Base-by-base conservation (phyloP, 1,140 invertebrate genomes). In the Drosophila kohkoa region DNA sequence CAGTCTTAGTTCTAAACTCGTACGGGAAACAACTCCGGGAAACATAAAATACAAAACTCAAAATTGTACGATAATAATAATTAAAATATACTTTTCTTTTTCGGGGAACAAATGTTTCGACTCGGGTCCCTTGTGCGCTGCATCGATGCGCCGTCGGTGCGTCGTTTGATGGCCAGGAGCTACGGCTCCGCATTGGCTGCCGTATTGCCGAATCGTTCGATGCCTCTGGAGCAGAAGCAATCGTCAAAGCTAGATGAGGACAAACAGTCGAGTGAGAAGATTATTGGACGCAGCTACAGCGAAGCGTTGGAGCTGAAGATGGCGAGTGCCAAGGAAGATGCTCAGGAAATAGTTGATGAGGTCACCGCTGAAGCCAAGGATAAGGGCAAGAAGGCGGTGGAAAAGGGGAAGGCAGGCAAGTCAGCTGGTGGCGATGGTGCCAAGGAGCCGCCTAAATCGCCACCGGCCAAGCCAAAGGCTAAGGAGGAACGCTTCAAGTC, bases 401-500 rank as follows among this genome's bases (percentile, higher is more conserved):
- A 20, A 8, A 46, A 30, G 10, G 48, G 11, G n/a, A 41, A 52
- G 10, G 20, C 41, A 2, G 13, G n/a, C 38, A 55, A 66, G 11
- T 13, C 10, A 1, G 32, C 32, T 25, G 48, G 20, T 1, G 30
- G 16, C 13, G 35, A 64, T 20, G 1, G 28, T 1, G 1, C 43
- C 3, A 38, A 64, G 41, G 41, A 5, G 0, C 20, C 66, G 2
- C n/a, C 32, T 1, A 32, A 52, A 1, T 5, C 11, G 2, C 30
- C 62, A 4, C 6, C 28, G 7, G 1, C 7, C 3, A 15, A 66
- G 41, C 25, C 46, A 6, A 43, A 64, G 6, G 8, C 63, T 3
- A 38, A 51, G 13, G 30, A 49, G 4, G 35, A 49, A 4, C 77
- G 75, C 70, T 92, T 96, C 3, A 99, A 98, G 92, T 96, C 95